A percentile compares a stretch with the other conserved stretches of the same genome.
Evolutionary conservation across 1,140 invertebrate species (phyloP).

Genomic region (Cotesia typhae): DNA sequence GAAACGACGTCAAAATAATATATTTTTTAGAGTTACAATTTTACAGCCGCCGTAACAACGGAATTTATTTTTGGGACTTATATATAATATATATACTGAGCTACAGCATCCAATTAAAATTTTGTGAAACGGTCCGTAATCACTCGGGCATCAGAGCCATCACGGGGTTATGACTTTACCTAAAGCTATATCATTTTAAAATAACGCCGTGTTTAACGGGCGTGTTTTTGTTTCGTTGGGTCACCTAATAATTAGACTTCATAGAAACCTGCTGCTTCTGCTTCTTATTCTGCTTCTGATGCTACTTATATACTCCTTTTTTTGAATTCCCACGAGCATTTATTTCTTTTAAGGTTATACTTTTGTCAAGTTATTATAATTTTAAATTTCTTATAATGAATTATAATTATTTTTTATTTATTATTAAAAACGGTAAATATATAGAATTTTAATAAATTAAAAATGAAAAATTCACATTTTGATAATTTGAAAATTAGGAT

Average conservation of each 20-base stretch:
- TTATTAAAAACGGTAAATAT: too few species aligned
- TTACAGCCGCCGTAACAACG: conserved; percentile 40
- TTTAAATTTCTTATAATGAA: too few species aligned
- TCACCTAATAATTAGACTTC: conserved; percentile 31
- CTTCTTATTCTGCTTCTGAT: conserved; percentile 11
- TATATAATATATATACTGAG: conserved; percentile 4
- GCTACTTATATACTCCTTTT: too few species aligned
- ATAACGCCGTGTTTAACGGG: conserved; percentile 13
- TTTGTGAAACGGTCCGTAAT: conserved; percentile 58
- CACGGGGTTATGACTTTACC: conserved; percentile 56
- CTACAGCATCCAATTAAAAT: conserved; percentile 60
- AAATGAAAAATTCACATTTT: too few species aligned
- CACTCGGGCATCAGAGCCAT: conserved; percentile 41
- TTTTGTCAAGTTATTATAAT: background rate
- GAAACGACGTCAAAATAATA: too few species aligned
- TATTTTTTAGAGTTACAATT: conserved; percentile 42
- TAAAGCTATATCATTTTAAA: conserved; percentile 27
- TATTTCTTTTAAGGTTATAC: background rate
- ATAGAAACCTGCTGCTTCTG: conserved; percentile 31
- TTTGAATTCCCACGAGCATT: conserved; percentile 9
- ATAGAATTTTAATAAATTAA: too few species aligned
- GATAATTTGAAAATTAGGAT: too few species aligned
- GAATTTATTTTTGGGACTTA: conserved; percentile 43
- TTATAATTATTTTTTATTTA: too few species aligned
- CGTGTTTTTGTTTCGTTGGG: conserved; percentile 6